Percentiles rank a stretch among this genome's conserved stretches.
Evolutionary conservation across 2,888 invertebrate genomes (phyloP).

Genomic region (Litoditis marina): DNA sequence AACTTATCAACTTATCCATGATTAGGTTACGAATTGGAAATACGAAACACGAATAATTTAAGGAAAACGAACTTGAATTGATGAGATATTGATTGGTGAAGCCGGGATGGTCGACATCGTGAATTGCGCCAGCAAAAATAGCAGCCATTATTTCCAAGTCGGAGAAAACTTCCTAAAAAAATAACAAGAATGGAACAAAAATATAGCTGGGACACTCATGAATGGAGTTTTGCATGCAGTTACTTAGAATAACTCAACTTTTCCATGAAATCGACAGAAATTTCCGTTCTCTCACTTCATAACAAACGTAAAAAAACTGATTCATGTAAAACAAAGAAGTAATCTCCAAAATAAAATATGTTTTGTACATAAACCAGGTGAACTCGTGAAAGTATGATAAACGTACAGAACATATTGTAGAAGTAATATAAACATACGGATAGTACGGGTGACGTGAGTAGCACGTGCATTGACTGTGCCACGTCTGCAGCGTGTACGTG

Average conservation of each 20-base stretch:
- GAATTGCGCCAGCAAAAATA: constrained; percentile 93
- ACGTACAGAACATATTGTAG: neutral
- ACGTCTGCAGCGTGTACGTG: constrained; percentile 97
- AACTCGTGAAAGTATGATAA: neutral
- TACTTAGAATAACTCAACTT: too few species aligned
- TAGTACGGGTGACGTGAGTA: constrained; percentile 79
- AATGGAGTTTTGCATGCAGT: neutral
- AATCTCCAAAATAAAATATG: too few species aligned
- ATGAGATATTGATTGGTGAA: constrained; percentile 98
- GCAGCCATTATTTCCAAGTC: constrained; percentile 93
- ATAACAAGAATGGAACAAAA: neutral
- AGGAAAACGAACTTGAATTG: constrained; percentile 77
- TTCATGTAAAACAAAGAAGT: too few species aligned
- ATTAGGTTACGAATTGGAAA: too few species aligned
- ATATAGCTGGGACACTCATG: neutral
- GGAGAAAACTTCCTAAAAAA: constrained; percentile 83
- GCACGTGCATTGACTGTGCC: constrained; percentile 91
- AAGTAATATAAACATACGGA: too few species aligned
- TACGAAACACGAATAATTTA: neutral
- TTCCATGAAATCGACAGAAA: neutral
- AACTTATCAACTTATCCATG: too few species aligned
- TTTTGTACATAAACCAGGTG: neutral
- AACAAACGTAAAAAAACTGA: neutral
- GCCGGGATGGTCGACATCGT: constrained; percentile 98
- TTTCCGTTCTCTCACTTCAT: neutral